A percentile compares a stretch with the other conserved stretches of the same genome.
These are phyloP conservation scores for Chaitophorus viminalis DNA, from an alignment of 2,888 invertebrate species.

Conservation along the genomic window DNA sequence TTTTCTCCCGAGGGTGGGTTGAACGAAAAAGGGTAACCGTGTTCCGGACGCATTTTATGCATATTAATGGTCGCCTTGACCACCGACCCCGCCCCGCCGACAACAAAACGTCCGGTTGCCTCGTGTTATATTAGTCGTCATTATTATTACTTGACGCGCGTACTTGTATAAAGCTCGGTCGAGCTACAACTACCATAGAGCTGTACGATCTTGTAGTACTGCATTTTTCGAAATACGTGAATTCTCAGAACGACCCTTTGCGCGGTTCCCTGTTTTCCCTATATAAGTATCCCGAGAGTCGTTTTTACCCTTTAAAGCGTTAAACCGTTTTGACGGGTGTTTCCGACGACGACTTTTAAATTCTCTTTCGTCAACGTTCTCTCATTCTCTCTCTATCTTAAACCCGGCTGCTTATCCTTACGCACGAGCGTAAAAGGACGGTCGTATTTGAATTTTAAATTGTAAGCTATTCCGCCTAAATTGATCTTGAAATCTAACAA, in stretches of 20 bases:
- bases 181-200: background rate
- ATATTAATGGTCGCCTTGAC: background rate
- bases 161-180: background rate
- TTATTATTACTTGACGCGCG: background rate
- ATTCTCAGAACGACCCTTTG: background rate
- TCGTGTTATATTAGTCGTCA: background rate
- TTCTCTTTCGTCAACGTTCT: slow-evolving; percentile 5
- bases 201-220: background rate
- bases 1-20: background rate
- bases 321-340: slow-evolving; percentile 26
- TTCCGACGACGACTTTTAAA: slow-evolving; percentile 8
- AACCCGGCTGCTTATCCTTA: background rate
- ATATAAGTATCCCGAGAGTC: background rate
- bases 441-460: slow-evolving; percentile 40
- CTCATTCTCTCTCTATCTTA: background rate
- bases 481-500: slow-evolving; percentile 3
- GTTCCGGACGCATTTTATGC: background rate
- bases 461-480: background rate
- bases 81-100: background rate
- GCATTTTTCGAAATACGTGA: background rate
- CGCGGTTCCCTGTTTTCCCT: background rate
- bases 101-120: background rate
- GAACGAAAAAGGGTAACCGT: background rate
- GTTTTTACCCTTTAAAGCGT: slow-evolving; percentile 28
- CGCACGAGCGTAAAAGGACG: background rate